phyloP scores from a whole-genome alignment of 2,797 vertebrate genomes.

The Alosa sapidissima region DNA sequence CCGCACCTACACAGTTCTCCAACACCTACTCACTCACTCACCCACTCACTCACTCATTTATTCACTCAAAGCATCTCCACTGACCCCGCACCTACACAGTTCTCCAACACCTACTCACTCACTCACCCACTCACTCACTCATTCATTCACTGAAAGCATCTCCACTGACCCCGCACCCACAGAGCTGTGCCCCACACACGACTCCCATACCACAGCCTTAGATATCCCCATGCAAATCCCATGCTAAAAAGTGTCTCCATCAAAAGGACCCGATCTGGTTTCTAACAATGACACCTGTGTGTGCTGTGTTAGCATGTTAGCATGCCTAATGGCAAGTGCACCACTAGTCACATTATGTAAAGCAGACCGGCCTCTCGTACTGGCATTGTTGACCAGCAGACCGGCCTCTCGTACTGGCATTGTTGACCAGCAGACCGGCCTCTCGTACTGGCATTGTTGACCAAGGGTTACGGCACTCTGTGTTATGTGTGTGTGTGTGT shows the following conservation, averaged over 20 bases:
- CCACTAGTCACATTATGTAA: slow-evolving; percentile 38
- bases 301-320: neutral
- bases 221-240: slow-evolving; percentile 8
- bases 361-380: neutral
- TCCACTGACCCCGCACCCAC: neutral
- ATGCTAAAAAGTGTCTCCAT: slow-evolving; percentile 1
- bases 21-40: too few relatives aligned
- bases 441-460: neutral
- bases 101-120: neutral
- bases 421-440: neutral
- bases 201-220: neutral
- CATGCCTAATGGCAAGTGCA: neutral
- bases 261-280: neutral
- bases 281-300: neutral
- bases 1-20: too few relatives aligned
- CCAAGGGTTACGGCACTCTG: neutral
- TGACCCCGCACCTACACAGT: too few relatives aligned
- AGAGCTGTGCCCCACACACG: neutral
- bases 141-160: neutral
- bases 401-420: too few relatives aligned
- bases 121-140: neutral
- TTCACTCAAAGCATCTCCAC: too few relatives aligned
- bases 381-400: neutral
- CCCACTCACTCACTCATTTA: too few relatives aligned
- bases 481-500: too few relatives aligned